Percentiles rank a stretch among this genome's conserved stretches.
Evolutionary conservation across 2,888 invertebrate species (phyloP).

Genomic region (Zygogramma bicolorata): DNA sequence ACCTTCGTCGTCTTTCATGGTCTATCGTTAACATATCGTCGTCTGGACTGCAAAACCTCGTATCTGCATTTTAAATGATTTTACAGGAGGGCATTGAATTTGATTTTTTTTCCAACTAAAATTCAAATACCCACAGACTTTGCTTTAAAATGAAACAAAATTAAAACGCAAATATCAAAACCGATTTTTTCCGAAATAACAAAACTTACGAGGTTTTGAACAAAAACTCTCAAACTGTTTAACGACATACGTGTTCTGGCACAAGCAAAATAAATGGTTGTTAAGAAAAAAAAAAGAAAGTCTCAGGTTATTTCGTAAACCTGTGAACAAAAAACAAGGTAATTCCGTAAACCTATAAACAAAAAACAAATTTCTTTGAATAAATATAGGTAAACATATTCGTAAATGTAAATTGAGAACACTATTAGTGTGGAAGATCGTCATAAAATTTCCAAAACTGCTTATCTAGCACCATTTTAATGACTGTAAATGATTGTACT

Average conservation of each 20-base stretch:
- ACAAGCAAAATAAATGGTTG: not conserved
- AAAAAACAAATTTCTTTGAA: not conserved
- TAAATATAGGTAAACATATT: not conserved
- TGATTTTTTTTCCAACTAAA: not conserved
- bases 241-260: not conserved
- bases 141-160: not conserved
- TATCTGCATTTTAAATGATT: not conserved
- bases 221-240: not conserved
- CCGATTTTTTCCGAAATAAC: not conserved
- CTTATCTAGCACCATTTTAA: constrained; percentile 15
- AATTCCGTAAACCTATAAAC: not conserved
- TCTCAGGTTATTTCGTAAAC: not conserved
- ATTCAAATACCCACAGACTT: not conserved
- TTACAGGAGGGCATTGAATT: not conserved
- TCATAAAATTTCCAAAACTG: constrained; percentile 10
- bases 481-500: not conserved
- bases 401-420: not conserved
- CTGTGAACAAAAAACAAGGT: not conserved
- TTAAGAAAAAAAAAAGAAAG: not conserved
- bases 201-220: not conserved
- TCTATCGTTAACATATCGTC: not conserved
- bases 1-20: no score
- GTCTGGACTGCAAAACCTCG: not conserved
- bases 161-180: not conserved
- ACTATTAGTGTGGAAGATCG: not conserved